phyloP scores from a whole-genome alignment of 1,140 invertebrate species.

The Pygmarrhopalites habei region DNA sequence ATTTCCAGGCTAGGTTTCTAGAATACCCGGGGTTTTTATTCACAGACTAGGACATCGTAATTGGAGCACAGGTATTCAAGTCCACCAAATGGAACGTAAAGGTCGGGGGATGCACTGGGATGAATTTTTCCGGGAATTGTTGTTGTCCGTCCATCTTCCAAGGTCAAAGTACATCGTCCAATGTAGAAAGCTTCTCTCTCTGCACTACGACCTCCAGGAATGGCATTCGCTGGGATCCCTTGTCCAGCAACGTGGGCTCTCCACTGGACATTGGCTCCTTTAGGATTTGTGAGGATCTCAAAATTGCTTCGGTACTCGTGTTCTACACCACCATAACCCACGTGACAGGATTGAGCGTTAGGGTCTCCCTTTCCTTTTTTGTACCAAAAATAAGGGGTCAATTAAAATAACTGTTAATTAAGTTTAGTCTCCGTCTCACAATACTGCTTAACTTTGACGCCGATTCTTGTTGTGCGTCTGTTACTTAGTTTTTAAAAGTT shows the following conservation, averaged over 20 bases:
- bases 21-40: no score
- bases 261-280: conserved; percentile 16
- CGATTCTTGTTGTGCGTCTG: no score
- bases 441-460: no score
- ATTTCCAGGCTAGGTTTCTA: no score
- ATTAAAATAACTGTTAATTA: no score
- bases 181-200: conserved; percentile 33
- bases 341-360: conserved; percentile 19
- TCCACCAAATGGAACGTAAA: conserved; percentile 26
- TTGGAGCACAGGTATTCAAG: conserved; percentile 8
- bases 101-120: conserved; percentile 12
- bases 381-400: no score
- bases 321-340: conserved; percentile 22
- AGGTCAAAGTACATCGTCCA: conserved; percentile 19
- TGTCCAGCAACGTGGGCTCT: not conserved
- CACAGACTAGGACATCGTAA: conserved; percentile 8
- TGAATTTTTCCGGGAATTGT: conserved; percentile 30
- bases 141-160: conserved; percentile 8
- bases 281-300: conserved; percentile 30
- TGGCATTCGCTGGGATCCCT: conserved; percentile 20
- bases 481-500: no score
- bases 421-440: no score
- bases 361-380: conserved; percentile 32
- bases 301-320: conserved; percentile 16
- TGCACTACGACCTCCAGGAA: conserved; percentile 27